Conservation (phyloP, 2,797 vertebrate genomes). For the Picus viridis region DNA sequence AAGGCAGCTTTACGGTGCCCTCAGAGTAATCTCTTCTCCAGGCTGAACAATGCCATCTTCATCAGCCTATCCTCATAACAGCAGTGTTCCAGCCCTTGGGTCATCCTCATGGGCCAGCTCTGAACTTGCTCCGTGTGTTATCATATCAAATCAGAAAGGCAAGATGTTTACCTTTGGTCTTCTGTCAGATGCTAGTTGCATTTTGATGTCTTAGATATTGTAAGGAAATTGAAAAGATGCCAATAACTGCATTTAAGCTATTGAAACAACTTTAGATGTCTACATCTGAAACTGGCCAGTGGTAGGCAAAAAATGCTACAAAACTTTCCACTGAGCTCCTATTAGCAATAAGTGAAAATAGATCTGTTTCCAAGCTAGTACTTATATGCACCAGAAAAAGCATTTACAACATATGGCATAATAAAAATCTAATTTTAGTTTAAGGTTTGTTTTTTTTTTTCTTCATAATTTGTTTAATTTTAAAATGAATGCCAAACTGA, state of each 20-base stretch:
- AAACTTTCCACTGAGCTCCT: neutral
- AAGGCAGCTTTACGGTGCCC: too few relatives aligned
- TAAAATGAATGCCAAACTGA: neutral
- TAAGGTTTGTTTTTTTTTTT: neutral
- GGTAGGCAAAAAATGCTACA: neutral
- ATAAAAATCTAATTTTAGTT: neutral
- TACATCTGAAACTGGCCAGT: neutral
- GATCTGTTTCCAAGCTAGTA: neutral
- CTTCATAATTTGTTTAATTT: neutral
- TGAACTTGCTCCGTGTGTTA: too few relatives aligned
- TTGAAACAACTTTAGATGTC: neutral
- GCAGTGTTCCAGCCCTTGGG: too few relatives aligned
- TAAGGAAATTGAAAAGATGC: neutral
- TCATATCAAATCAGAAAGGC: neutral
- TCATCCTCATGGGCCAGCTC: too few relatives aligned
- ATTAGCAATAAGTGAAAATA: neutral
- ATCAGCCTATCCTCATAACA: too few relatives aligned
- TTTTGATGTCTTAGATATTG: neutral
- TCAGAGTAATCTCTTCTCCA: too few relatives aligned
- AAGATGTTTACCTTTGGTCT: neutral
- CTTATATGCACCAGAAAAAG: neutral
- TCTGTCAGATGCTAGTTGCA: neutral
- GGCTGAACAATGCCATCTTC: too few relatives aligned
- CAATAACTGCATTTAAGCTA: neutral
- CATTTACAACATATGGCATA: neutral